A percentile compares a stretch with the other conserved stretches of the same genome.
phyloP scores from a whole-genome alignment of 2,888 invertebrate species.

The Panorpa germanica region DNA sequence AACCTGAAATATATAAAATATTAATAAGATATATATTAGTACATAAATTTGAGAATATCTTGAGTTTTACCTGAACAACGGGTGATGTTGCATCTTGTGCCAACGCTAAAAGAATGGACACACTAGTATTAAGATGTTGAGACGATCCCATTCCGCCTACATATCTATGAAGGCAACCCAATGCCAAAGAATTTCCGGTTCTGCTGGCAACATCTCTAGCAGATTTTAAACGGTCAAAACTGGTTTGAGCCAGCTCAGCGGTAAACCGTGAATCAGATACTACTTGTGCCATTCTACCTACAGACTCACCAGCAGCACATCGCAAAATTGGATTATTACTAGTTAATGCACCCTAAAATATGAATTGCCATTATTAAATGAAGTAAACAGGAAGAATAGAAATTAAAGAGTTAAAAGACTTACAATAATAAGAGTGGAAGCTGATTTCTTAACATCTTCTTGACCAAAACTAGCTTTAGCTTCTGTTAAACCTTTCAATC shows the following conservation, averaged over 20 bases:
- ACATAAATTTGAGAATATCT: too few relatives aligned
- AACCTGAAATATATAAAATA: constrained; percentile 32
- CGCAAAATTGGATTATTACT: constrained; percentile 62
- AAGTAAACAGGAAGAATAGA: constrained; percentile 8
- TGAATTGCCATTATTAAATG: constrained; percentile 4
- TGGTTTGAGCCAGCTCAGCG: constrained; percentile 74
- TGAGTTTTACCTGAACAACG: constrained; percentile 67
- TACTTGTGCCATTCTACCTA: constrained; percentile 84
- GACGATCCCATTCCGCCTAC: constrained; percentile 92
- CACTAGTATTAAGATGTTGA: constrained; percentile 83
- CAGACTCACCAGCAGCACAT: constrained; percentile 87
- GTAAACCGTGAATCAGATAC: constrained; percentile 74
- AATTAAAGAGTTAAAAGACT: constrained; percentile 12
- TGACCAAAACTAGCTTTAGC: constrained; percentile 71
- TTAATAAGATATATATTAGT: not conserved
- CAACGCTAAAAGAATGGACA: constrained; percentile 82
- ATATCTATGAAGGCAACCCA: constrained; percentile 92
- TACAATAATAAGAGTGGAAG: constrained; percentile 62
- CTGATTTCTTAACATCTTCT: constrained; percentile 75
- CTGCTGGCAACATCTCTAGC: constrained; percentile 74
- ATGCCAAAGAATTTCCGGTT: constrained; percentile 74
- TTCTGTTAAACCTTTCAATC: constrained; percentile 74
- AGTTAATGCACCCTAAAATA: constrained; percentile 43
- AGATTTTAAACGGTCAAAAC: constrained; percentile 72
- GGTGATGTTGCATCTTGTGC: constrained; percentile 88